phyloP scores from a whole-genome alignment of 2,113 vertebrate species.

The Gadus chalcogrammus region DNA sequence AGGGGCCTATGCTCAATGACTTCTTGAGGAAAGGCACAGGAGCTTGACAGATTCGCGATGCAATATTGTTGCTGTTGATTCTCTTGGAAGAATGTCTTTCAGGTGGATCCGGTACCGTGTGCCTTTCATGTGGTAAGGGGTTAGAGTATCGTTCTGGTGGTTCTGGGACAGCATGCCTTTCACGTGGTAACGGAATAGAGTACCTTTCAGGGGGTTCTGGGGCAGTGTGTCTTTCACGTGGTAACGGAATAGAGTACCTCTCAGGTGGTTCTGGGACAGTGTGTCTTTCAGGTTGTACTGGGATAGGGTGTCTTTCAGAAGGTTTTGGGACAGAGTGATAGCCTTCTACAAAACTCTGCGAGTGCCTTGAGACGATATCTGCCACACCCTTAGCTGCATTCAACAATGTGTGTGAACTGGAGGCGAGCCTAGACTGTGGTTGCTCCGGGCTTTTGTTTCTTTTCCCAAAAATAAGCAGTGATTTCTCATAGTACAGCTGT shows the following conservation, averaged over 20 bases:
- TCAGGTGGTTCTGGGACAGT: no score
- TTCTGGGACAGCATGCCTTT: no score
- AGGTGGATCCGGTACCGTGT: constrained; percentile 48
- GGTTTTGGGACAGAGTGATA: constrained; percentile 47
- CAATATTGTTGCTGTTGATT: constrained; percentile 63
- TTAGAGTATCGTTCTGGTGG: no score
- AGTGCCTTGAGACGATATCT: constrained; percentile 55
- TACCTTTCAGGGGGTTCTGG: no score
- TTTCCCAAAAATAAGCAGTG: constrained; percentile 36
- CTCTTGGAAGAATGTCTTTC: constrained; percentile 60
- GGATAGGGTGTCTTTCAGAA: constrained; percentile 37
- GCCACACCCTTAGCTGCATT: constrained; percentile 61
- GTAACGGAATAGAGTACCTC: no score
- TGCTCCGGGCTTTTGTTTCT: constrained; percentile 32
- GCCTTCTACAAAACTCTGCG: constrained; percentile 38
- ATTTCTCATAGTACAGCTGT: constrained; percentile 61
- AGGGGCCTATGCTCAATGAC: constrained; percentile 69
- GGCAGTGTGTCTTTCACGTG: no score
- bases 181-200: no score
- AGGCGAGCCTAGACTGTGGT: constrained; percentile 43
- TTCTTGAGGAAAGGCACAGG: constrained; percentile 73
- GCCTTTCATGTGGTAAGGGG: neutral
- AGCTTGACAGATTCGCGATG: constrained; percentile 65
- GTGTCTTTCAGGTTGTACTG: no score
- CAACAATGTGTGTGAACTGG: constrained; percentile 51